Percentiles rank a stretch among this genome's conserved stretches.
Conservation (phyloP, 2,888 invertebrate genomes). For the Tridacna gigas region DNA sequence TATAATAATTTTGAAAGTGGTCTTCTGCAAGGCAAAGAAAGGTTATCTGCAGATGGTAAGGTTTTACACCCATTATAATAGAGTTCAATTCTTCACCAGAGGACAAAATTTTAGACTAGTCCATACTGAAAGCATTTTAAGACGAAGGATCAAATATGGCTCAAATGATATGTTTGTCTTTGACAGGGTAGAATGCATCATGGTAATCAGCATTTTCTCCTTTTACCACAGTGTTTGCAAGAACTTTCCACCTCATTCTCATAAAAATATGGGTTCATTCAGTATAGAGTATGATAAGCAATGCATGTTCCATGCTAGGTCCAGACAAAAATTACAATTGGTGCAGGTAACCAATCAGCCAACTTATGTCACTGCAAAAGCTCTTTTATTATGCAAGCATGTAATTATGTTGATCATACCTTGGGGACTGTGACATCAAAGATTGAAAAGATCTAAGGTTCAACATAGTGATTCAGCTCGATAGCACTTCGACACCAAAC, state of each 20-base stretch:
- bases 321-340: background rate
- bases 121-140: too few species aligned
- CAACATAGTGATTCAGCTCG: constrained; percentile 6
- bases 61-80: too few species aligned
- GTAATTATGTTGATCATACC: constrained; percentile 22
- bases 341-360: background rate
- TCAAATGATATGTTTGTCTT: too few species aligned
- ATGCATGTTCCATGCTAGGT: background rate
- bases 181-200: too few species aligned
- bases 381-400: background rate
- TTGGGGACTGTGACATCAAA: constrained; percentile 10
- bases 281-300: background rate
- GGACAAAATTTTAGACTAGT: too few species aligned
- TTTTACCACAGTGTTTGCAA: background rate
- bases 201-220: background rate
- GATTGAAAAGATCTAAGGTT: background rate
- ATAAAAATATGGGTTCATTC: background rate
- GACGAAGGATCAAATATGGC: too few species aligned
- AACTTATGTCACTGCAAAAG: background rate
- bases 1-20: too few species aligned
- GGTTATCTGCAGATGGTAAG: too few species aligned
- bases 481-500: too few species aligned
- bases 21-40: too few species aligned
- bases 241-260: background rate
- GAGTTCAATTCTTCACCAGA: too few species aligned